These are phyloP conservation scores for Spinibarbus caldwelli DNA, from an alignment of 2,797 vertebrate genomes.

Conservation along the genomic window DNA sequence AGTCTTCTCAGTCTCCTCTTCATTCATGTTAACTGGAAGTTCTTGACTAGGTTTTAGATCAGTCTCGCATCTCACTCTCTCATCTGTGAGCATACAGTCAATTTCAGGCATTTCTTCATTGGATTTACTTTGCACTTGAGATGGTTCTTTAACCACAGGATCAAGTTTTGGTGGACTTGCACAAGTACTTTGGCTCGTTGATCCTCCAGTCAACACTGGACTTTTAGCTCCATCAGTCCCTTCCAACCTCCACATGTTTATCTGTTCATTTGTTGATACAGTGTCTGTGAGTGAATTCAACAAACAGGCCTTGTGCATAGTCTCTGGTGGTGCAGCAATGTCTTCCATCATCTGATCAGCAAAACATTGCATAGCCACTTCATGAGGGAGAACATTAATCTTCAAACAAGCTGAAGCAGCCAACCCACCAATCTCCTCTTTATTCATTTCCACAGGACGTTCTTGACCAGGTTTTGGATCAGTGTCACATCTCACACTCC, in stretches of 20 bases:
- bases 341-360: constrained; percentile 33
- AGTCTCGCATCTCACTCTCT: neutral
- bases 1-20: neutral
- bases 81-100: neutral
- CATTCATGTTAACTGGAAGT: neutral
- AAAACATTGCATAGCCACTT: constrained; percentile 42
- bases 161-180: neutral
- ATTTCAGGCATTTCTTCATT: neutral
- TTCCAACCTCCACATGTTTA: neutral
- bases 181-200: neutral
- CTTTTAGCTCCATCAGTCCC: neutral
- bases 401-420: neutral
- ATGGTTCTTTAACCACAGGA: neutral
- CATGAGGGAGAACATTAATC: constrained; percentile 44
- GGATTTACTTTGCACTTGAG: neutral
- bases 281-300: constrained; percentile 57
- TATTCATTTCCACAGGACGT: neutral
- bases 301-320: constrained; percentile 67
- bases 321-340: constrained; percentile 50
- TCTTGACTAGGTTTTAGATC: neutral
- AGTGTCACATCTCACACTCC: neutral
- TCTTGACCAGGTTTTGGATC: neutral
- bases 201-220: neutral
- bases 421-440: constrained; percentile 14
- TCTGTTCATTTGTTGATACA: neutral